Evolutionary conservation across 2,113 vertebrate genomes (phyloP), one percentile per base, ranked within the genome.

Genomic region (Naja naja): DNA sequence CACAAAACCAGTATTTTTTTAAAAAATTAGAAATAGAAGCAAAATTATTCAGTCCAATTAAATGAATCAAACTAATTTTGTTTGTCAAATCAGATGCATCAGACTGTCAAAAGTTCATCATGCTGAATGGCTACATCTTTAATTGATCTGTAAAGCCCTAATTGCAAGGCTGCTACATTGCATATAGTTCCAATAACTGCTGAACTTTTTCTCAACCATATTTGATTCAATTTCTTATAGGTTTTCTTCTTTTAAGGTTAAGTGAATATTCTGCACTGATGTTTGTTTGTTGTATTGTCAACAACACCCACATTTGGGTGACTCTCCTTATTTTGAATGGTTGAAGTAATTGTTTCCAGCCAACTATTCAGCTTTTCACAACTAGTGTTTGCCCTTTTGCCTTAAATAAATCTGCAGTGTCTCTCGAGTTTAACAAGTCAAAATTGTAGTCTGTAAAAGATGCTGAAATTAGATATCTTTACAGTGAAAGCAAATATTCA

Each of bases 341-440:
- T 88, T 85, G 1, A 25, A 86, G 43, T 74, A 87, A 64, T 58
- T 43, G 85, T 0, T 87, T 43, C 54, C 69, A 87, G 10, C 52
- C 52, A 69, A 0, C 34, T 0, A 87, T 94, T 60, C 58, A 93
- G 91, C 54, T 30, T 90, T 91, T 94, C 90, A 86, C 43, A 89
- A 87, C 81, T 89, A 56, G 86, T 87, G 85, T 94, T 95, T 90
- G 10, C 91, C 87, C 74, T 92, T 94, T 23, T 91, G 2, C 34
- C 49, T 89, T 93, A 10, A 69, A 60, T 74, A 60, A 3, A 60
- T 88, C 52, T 58, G 43, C 52, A 11, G 30, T 45, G 74, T 91
- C 93, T 88, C 3, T 30, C 8, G 90, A 91, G 34, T 89, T 85
- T 89, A 91, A 91, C 45, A 9, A 89, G 22, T 47, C 56, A 54